phyloP scores from a whole-genome alignment of 1,140 invertebrate genomes.

The Caenorhabditis elegans region WBcel235 BX284606.5:2217501-2218000 shows the following conservation, averaged over 20 bases:
- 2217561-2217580: conserved; percentile 17
- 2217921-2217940: neutral
- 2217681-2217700: neutral
- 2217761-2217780: neutral
- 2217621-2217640: conserved; percentile 20
- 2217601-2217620: conserved; percentile 8
- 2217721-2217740: neutral
- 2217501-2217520: neutral
- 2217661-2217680: conserved; percentile 1
- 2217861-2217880: neutral
- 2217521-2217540: neutral
- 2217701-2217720: neutral
- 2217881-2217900: neutral
- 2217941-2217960: neutral
- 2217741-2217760: neutral
- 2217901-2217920: neutral
- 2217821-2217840: conserved; percentile 7
- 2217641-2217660: conserved; percentile 37
- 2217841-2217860: conserved; percentile 8
- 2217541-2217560: neutral
- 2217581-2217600: conserved; percentile 14
- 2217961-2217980: conserved; percentile 19
- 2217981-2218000: conserved; percentile 32
- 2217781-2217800: neutral
- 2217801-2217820: neutral